A percentile compares a stretch with the other conserved stretches of the same genome.
Conservation (phyloP, 2,888 invertebrate species). For the Parnassius apollo region DNA sequence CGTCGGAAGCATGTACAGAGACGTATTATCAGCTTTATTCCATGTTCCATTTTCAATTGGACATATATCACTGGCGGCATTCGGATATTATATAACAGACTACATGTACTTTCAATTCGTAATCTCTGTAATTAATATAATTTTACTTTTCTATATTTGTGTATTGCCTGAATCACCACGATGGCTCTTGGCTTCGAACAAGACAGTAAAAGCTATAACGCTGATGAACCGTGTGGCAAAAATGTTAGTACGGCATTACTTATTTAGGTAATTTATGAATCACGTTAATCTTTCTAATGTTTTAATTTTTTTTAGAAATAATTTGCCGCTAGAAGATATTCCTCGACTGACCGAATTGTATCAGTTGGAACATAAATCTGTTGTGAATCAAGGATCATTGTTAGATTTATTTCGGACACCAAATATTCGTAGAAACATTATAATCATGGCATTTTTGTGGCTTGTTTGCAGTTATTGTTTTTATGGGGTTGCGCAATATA, state of each 20-base stretch:
- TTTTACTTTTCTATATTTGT: conserved; percentile 84
- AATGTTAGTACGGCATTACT: conserved; percentile 43
- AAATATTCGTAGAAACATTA: conserved; percentile 84
- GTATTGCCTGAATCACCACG: conserved; percentile 89
- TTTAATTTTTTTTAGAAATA: conserved; percentile 51
- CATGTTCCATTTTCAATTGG: conserved; percentile 85
- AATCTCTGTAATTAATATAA: conserved; percentile 77
- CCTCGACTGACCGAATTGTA: conserved; percentile 56
- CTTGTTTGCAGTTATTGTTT: conserved; percentile 86
- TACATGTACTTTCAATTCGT: conserved; percentile 84
- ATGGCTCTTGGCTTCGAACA: conserved; percentile 86
- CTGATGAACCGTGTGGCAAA: conserved; percentile 85
- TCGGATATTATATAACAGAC: conserved; percentile 83
- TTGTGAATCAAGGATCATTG: conserved; percentile 64
- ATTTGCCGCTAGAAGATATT: conserved; percentile 65
- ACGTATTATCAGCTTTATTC: conserved; percentile 80
- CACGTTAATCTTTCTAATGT: background rate
- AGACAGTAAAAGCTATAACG: conserved; percentile 79
- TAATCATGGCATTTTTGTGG: conserved; percentile 88
- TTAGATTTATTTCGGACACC: conserved; percentile 85
- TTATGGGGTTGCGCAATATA: conserved; percentile 90
- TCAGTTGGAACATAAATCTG: conserved; percentile 43
- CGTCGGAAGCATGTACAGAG: conserved; percentile 76
- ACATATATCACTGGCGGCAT: conserved; percentile 80
- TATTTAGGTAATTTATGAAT: background rate